These are phyloP conservation scores for Conus betulinus DNA, from an alignment of 1,140 invertebrate species.

Conservation along the genomic window DNA sequence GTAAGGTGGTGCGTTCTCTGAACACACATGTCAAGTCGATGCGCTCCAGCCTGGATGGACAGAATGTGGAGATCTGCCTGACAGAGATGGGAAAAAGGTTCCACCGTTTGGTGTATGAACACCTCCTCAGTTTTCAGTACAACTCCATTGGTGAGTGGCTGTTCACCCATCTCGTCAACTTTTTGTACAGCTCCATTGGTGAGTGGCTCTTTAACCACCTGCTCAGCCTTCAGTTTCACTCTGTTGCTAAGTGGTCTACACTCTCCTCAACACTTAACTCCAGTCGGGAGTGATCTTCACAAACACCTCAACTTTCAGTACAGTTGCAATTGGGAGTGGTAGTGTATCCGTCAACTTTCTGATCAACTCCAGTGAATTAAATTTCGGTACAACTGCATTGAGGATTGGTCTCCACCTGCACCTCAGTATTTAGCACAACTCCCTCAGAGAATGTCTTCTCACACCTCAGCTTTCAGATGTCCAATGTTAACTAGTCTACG, in stretches of 20 bases:
- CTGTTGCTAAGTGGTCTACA: not conserved
- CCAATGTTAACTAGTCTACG: too few relatives aligned
- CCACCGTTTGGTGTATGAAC: slow-evolving; percentile 96
- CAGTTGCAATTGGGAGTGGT: too few relatives aligned
- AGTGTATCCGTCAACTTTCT: too few relatives aligned
- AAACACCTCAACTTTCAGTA: too few relatives aligned
- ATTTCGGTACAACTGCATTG: too few relatives aligned
- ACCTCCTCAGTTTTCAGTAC: slow-evolving; percentile 95
- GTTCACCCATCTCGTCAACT: not conserved
- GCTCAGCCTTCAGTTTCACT: not conserved
- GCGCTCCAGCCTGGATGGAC: slow-evolving; percentile 91
- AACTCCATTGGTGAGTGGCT: slow-evolving; percentile 87
- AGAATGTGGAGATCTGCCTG: slow-evolving; percentile 91
- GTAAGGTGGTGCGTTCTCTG: slow-evolving; percentile 89
- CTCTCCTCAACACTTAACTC: not conserved
- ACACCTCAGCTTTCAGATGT: too few relatives aligned
- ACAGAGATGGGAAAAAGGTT: slow-evolving; percentile 93
- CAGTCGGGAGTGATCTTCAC: too few relatives aligned
- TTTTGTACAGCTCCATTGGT: not conserved
- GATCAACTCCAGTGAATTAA: too few relatives aligned
- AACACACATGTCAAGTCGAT: slow-evolving; percentile 87
- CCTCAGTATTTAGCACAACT: too few relatives aligned
- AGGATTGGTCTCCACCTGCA: too few relatives aligned
- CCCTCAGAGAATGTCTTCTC: too few relatives aligned
- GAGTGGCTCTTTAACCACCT: not conserved